phyloP scores from a whole-genome alignment of 2,113 vertebrate species.

The Otolemur garnettii region DNA sequence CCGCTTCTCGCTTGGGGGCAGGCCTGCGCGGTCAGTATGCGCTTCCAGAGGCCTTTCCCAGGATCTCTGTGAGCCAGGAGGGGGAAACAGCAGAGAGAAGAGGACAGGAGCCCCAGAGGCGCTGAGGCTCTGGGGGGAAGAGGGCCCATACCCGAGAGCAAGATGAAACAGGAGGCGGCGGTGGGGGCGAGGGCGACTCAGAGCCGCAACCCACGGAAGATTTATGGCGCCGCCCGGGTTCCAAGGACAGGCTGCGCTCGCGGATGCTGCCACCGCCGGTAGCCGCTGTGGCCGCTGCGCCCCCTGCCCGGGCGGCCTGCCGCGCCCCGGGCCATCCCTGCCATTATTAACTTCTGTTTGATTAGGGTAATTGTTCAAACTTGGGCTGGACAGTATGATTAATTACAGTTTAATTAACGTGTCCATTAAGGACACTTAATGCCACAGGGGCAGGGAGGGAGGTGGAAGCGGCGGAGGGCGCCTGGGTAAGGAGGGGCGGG shows the following conservation, averaged over 20 bases:
- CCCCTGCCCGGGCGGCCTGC: slow-evolving; percentile 80
- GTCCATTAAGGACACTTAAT: slow-evolving; percentile 90
- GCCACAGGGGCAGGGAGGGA: slow-evolving; percentile 70
- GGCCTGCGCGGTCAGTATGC: neutral
- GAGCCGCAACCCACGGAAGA: slow-evolving; percentile 74
- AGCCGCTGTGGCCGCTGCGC: slow-evolving; percentile 77
- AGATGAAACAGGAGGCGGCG: neutral
- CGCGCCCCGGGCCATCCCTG: slow-evolving; percentile 89
- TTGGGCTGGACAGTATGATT: slow-evolving; percentile 93
- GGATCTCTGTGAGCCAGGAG: neutral
- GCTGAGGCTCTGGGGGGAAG: neutral
- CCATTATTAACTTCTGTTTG: slow-evolving; percentile 92
- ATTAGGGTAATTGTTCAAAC: slow-evolving; percentile 93
- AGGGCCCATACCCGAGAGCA: neutral
- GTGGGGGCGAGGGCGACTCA: slow-evolving; percentile 12
- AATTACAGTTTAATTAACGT: slow-evolving; percentile 95
- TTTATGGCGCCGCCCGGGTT: slow-evolving; percentile 75
- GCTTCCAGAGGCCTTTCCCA: neutral
- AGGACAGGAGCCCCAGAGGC: neutral
- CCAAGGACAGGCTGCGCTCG: slow-evolving; percentile 78
- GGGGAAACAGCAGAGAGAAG: neutral
- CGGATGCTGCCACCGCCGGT: neutral
- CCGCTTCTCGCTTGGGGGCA: neutral
- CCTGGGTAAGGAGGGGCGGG: neutral
- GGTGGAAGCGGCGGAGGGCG: neutral